These are phyloP conservation scores for Pantherophis alleghaniensis DNA, from an alignment of 2,797 vertebrate species.

Conservation along the genomic window DNA sequence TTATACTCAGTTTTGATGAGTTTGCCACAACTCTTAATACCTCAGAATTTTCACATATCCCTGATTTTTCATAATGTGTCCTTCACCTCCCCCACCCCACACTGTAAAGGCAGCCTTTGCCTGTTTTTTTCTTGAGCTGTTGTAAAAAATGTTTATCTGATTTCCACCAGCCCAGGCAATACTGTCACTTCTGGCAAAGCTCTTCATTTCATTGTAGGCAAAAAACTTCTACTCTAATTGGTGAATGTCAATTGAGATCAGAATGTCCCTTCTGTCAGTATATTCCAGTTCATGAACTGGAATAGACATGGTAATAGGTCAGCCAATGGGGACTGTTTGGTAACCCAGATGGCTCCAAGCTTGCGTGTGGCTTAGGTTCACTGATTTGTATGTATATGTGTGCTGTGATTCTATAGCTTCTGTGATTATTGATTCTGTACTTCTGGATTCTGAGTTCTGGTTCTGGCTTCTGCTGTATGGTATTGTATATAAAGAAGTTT, in stretches of 20 bases:
- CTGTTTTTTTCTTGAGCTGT: not conserved
- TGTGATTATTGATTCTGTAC: too few species aligned
- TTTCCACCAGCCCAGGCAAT: not conserved
- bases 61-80: not conserved
- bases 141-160: not conserved
- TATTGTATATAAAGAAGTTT: too few species aligned
- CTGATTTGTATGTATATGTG: too few species aligned
- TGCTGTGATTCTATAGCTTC: too few species aligned
- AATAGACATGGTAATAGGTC: too few species aligned
- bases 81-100: not conserved
- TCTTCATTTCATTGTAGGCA: not conserved
- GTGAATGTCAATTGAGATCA: not conserved
- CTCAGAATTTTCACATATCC: not conserved
- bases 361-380: too few species aligned
- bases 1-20: not conserved
- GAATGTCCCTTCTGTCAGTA: not conserved
- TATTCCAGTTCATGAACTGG: too few species aligned
- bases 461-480: too few species aligned
- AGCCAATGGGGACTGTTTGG: too few species aligned
- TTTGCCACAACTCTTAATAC: not conserved
- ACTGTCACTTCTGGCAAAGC: not conserved
- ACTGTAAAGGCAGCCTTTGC: not conserved
- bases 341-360: too few species aligned
- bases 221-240: not conserved
- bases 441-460: too few species aligned